phyloP scores from a whole-genome alignment of 2,113 vertebrate genomes.

The Cyphomyrus plagiostoma region DNA sequence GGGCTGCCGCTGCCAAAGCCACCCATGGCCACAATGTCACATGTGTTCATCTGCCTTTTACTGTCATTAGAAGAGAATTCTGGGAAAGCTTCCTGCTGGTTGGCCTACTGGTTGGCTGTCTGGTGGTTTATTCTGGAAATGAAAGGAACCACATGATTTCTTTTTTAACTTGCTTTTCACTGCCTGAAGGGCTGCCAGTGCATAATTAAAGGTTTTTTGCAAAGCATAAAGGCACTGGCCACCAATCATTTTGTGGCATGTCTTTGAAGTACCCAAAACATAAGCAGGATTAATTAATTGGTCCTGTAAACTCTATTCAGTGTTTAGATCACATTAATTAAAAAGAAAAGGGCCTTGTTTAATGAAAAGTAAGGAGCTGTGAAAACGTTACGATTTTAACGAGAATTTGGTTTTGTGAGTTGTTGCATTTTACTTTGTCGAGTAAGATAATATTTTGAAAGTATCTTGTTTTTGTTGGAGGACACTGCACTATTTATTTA shows the following conservation, averaged over 20 bases:
- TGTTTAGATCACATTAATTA: not conserved
- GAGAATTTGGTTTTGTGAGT: not conserved
- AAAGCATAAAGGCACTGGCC: slow-evolving; percentile 7
- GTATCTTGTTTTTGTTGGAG: not conserved
- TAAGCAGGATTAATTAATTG: not conserved
- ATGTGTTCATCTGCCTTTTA: not conserved
- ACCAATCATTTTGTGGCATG: slow-evolving; percentile 12
- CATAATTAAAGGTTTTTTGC: slow-evolving; percentile 32
- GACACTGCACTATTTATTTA: not conserved
- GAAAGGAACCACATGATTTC: slow-evolving; percentile 21
- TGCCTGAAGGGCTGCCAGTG: not conserved
- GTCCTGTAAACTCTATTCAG: not conserved
- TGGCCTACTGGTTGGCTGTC: not conserved
- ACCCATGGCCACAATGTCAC: not conserved
- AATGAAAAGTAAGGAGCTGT: not conserved
- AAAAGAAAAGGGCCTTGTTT: not conserved
- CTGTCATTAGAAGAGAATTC: not conserved
- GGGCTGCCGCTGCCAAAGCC: not conserved
- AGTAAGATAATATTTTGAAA: not conserved
- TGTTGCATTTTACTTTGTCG: not conserved
- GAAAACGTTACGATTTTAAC: not conserved
- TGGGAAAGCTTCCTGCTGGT: not conserved
- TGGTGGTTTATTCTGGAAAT: slow-evolving; percentile 25
- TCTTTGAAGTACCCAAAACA: not conserved
- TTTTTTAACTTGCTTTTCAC: slow-evolving; percentile 7